phyloP scores from a whole-genome alignment of 2,888 invertebrate species.

The Drosophila rubida region DNA sequence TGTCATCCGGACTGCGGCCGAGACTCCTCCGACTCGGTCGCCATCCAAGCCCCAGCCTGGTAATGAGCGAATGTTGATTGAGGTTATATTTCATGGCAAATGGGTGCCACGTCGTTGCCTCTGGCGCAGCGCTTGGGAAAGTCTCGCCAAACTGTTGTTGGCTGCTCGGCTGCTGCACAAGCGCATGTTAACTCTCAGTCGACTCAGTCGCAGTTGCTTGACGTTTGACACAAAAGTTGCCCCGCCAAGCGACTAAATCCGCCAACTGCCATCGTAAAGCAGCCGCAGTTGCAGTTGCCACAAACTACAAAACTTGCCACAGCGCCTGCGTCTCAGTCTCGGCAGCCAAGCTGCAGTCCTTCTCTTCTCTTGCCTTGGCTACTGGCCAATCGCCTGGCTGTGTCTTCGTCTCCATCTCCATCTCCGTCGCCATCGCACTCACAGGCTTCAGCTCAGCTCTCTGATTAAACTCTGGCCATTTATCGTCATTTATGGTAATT shows the following conservation, averaged over 20 bases:
- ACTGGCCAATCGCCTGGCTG: conserved; percentile 11
- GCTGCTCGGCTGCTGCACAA: conserved; percentile 28
- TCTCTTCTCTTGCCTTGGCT: not conserved
- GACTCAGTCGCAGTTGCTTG: conserved; percentile 44
- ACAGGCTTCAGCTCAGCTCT: conserved; percentile 38
- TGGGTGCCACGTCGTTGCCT: conserved; percentile 54
- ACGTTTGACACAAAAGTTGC: conserved; percentile 65
- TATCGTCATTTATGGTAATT: conserved; percentile 79
- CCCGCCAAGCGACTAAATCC: conserved; percentile 38
- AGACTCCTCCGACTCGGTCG: conserved; percentile 44
- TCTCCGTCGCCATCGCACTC: not conserved
- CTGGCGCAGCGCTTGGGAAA: conserved; percentile 55
- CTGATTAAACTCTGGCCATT: conserved; percentile 72
- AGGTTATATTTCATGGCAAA: conserved; percentile 83
- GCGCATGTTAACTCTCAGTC: conserved; percentile 46
- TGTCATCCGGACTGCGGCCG: conserved; percentile 68
- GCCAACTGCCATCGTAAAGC: conserved; percentile 49
- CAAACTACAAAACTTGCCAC: not conserved
- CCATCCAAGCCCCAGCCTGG: conserved; percentile 18
- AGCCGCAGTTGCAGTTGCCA: conserved; percentile 6
- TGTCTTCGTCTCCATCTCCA: conserved; percentile 4
- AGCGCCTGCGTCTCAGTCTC: conserved; percentile 52
- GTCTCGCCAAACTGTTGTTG: conserved; percentile 32
- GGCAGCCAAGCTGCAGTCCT: conserved; percentile 1
- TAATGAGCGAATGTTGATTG: conserved; percentile 84